Percentiles rank a stretch among this genome's conserved stretches.
Conservation (phyloP, 92 coral and sea anemone genomes). For the Epizoanthus rinbou region DNA sequence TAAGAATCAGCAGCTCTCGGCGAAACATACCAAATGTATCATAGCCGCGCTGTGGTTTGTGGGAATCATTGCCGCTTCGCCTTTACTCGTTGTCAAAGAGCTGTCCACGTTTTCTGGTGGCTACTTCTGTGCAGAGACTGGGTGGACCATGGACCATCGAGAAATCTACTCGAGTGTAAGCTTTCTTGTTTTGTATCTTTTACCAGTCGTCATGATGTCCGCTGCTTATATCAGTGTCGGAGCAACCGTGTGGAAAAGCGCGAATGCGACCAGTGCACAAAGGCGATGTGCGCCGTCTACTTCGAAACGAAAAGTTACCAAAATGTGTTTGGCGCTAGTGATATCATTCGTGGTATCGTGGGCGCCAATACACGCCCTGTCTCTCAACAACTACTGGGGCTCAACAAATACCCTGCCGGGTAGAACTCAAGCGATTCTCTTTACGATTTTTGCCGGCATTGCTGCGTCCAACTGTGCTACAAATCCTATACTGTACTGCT, state of each 20-base stretch:
- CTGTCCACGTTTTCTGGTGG: background rate
- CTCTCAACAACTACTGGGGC: constrained; percentile 19
- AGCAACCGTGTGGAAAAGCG: constrained; percentile 67
- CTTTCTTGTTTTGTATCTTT: constrained; percentile 54
- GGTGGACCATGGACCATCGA: constrained; percentile 37
- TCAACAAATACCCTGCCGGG: background rate
- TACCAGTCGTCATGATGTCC: constrained; percentile 65
- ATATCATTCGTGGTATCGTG: constrained; percentile 76
- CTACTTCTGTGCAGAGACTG: constrained; percentile 52
- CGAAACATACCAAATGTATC: constrained; percentile 41
- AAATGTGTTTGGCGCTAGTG: constrained; percentile 65
- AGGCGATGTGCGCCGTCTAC: constrained; percentile 11
- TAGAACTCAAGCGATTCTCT: constrained; percentile 22
- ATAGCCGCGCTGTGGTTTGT: constrained; percentile 60
- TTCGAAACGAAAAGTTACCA: constrained; percentile 64
- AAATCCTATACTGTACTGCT: constrained; percentile 78
- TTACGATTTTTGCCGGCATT: constrained; percentile 49
- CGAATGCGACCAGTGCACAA: constrained; percentile 54
- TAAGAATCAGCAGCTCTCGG: constrained; percentile 49
- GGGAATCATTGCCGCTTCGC: constrained; percentile 56
- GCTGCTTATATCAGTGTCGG: constrained; percentile 70
- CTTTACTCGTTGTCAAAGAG: constrained; percentile 55
- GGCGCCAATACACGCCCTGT: constrained; percentile 57
- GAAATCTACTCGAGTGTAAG: constrained; percentile 48
- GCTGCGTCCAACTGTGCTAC: constrained; percentile 78